Evolutionary conservation across 2,113 vertebrate species (phyloP).

Genomic region (Austrofundulus limnaeus): DNA sequence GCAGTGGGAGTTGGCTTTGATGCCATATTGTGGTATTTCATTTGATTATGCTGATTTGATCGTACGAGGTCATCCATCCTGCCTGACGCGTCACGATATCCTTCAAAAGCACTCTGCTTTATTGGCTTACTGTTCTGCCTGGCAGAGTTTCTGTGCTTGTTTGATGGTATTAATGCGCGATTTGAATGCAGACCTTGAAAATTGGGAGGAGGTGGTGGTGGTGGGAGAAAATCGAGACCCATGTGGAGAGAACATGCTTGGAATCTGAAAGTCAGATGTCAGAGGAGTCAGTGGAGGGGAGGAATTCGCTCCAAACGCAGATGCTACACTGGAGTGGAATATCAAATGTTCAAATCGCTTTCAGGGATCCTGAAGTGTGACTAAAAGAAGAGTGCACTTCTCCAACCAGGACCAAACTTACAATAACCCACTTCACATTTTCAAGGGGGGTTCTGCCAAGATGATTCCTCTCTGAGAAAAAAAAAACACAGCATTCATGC

Average conservation of each 20-base stretch:
- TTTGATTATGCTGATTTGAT: constrained; percentile 89
- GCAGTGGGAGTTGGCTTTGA: constrained; percentile 84
- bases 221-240: constrained; percentile 58
- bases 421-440: constrained; percentile 39
- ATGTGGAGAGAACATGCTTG: constrained; percentile 78
- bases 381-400: constrained; percentile 7
- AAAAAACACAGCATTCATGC: constrained; percentile 23
- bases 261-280: constrained; percentile 87
- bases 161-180: constrained; percentile 89
- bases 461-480: constrained; percentile 18
- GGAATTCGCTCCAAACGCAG: constrained; percentile 77
- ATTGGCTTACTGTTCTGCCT: constrained; percentile 84
- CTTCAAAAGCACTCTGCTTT: constrained; percentile 90
- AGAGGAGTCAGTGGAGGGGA: constrained; percentile 80
- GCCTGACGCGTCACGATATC: constrained; percentile 86
- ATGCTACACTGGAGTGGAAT: constrained; percentile 59
- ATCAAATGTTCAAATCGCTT: constrained; percentile 57
- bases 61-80: constrained; percentile 87
- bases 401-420: constrained; percentile 36
- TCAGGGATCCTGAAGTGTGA: constrained; percentile 40
- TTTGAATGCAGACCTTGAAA: constrained; percentile 82
- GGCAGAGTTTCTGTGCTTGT: constrained; percentile 90
- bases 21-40: constrained; percentile 90
- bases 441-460: constrained; percentile 20
- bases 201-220: constrained; percentile 50